These are phyloP conservation scores for Caenorhabditis latens DNA, from an alignment of 1,140 invertebrate species.

Conservation along the genomic window DNA sequence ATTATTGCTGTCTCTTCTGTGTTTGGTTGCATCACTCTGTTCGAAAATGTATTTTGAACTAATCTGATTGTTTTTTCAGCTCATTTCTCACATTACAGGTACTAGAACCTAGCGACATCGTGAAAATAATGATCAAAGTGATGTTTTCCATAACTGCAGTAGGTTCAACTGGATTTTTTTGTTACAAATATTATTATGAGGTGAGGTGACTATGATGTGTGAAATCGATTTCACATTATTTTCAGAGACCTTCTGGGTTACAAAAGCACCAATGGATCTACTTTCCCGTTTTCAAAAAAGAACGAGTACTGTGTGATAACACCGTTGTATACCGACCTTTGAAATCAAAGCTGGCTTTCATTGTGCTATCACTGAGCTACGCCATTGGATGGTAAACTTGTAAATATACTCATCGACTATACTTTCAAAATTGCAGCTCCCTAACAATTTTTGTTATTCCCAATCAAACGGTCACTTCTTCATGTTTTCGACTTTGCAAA, in stretches of 20 bases:
- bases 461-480: too few relatives aligned
- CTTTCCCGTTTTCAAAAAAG: background rate
- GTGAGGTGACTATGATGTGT: background rate
- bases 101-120: background rate
- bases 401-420: background rate
- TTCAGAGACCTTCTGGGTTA: background rate
- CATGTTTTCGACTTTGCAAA: background rate
- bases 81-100: background rate
- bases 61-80: background rate
- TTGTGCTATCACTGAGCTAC: background rate
- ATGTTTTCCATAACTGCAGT: background rate
- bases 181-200: conserved; percentile 16
- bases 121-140: background rate
- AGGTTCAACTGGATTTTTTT: background rate
- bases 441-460: too few relatives aligned
- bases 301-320: background rate
- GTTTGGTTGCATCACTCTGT: background rate
- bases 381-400: too few relatives aligned
- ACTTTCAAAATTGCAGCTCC: background rate
- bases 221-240: background rate
- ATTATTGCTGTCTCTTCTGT: background rate
- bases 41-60: background rate
- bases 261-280: background rate
- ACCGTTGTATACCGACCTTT: background rate
- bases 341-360: background rate